Conservation (phyloP, 1,140 invertebrate species). For the Danaus melanippus region DNA sequence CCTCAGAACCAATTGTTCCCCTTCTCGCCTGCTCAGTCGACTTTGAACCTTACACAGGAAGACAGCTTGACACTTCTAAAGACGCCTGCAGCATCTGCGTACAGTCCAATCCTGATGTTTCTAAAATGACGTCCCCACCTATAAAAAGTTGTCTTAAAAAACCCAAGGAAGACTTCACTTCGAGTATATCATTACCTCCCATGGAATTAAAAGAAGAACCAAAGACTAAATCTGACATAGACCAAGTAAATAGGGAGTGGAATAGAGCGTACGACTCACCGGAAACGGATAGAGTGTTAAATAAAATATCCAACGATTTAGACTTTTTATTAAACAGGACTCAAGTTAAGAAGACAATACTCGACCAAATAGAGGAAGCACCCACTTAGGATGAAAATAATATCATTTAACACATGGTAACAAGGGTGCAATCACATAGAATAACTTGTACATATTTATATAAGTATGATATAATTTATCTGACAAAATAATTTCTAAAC, state of each 20-base stretch:
- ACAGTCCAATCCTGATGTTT: slow-evolving; percentile 59
- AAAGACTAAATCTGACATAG: slow-evolving; percentile 53
- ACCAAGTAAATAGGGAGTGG: slow-evolving; percentile 55
- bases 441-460: slow-evolving; percentile 22
- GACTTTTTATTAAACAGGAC: slow-evolving; percentile 82
- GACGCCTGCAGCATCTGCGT: slow-evolving; percentile 60
- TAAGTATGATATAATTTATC: background rate
- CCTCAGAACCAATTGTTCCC: slow-evolving; percentile 39
- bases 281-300: slow-evolving; percentile 75
- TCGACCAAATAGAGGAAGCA: slow-evolving; percentile 48
- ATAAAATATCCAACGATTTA: slow-evolving; percentile 82
- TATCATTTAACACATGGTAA: slow-evolving; percentile 36
- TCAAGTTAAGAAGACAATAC: slow-evolving; percentile 35
- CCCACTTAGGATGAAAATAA: slow-evolving; percentile 43
- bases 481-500: no score
- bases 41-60: slow-evolving; percentile 53
- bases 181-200: slow-evolving; percentile 56
- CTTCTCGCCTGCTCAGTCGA: slow-evolving; percentile 54
- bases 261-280: slow-evolving; percentile 55
- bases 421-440: slow-evolving; percentile 40
- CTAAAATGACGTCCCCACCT: slow-evolving; percentile 49
- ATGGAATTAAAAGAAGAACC: slow-evolving; percentile 49
- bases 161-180: slow-evolving; percentile 43
- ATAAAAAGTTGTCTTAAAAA: slow-evolving; percentile 70
- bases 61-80: slow-evolving; percentile 44